Evolutionary conservation across 2,888 invertebrate genomes (phyloP).

Genomic region (Lasius platythorax): DNA sequence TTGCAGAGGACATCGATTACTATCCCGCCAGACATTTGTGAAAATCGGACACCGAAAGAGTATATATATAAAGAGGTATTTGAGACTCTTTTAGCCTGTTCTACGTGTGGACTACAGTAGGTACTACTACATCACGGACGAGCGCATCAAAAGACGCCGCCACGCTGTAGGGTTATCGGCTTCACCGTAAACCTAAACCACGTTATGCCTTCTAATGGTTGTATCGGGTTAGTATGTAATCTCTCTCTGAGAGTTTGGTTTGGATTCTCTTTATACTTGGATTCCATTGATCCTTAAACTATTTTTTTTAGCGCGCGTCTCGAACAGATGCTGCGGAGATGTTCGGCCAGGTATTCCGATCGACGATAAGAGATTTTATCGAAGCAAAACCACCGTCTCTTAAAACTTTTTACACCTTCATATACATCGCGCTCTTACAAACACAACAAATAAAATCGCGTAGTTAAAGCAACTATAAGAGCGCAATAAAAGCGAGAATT

Average conservation of each 20-base stretch:
- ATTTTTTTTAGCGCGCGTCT: slow-evolving; percentile 60
- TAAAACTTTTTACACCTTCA: slow-evolving; percentile 49
- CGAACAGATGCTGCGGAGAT: slow-evolving; percentile 54
- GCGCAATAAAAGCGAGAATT: neutral
- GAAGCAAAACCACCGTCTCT: slow-evolving; percentile 58
- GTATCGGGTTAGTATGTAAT: slow-evolving; percentile 77
- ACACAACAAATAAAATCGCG: neutral
- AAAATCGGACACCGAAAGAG: slow-evolving; percentile 77
- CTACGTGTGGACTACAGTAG: slow-evolving; percentile 81
- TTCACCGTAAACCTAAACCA: slow-evolving; percentile 74
- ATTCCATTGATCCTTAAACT: neutral
- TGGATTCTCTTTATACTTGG: neutral
- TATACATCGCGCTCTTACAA: slow-evolving; percentile 29
- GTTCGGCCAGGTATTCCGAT: slow-evolving; percentile 57
- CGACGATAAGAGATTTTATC: slow-evolving; percentile 50
- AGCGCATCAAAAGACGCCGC: slow-evolving; percentile 84
- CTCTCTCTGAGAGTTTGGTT: neutral
- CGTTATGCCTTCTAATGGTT: slow-evolving; percentile 82
- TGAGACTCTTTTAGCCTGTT: slow-evolving; percentile 85
- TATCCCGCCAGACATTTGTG: slow-evolving; percentile 71
- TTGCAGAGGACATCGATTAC: neutral
- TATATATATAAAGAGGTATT: slow-evolving; percentile 83
- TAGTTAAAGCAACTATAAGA: neutral
- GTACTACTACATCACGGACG: slow-evolving; percentile 64
- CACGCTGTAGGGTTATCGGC: slow-evolving; percentile 82